A percentile compares a stretch with the other conserved stretches of the same genome.
phyloP scores from a whole-genome alignment of 1,140 invertebrate species.

The Nasonia vitripennis region DNA sequence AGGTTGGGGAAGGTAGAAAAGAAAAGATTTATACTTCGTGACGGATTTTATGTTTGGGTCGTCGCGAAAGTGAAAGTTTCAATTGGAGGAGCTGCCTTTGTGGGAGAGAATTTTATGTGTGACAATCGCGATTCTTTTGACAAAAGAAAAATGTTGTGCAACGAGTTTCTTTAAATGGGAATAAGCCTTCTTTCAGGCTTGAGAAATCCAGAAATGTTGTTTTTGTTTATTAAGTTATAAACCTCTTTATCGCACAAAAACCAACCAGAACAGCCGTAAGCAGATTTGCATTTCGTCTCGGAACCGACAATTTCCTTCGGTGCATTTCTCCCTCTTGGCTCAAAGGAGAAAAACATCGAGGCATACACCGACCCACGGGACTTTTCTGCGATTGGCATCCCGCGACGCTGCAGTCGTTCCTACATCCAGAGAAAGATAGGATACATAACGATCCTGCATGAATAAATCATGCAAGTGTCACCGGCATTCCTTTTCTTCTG shows the following conservation, averaged over 20 bases:
- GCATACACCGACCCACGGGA: not conserved
- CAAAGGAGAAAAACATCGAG: not conserved
- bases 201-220: not conserved
- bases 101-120: not conserved
- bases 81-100: not conserved
- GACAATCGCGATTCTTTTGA: not conserved
- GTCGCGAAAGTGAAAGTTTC: not conserved
- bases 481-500: constrained; percentile 40
- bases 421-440: not conserved
- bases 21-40: not conserved
- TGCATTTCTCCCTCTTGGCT: not conserved
- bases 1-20: not conserved
- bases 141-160: not conserved
- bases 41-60: not conserved
- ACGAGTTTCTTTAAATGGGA: not conserved
- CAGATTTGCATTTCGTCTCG: not conserved
- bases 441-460: constrained; percentile 53
- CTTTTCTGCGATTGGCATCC: constrained; percentile 42
- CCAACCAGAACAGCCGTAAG: too few species aligned
- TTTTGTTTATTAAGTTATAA: too few species aligned
- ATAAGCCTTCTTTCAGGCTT: not conserved
- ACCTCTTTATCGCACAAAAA: too few species aligned
- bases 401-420: not conserved
- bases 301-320: constrained; percentile 17
- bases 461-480: constrained; percentile 60